Conservation (phyloP, 2,113 vertebrate genomes). For the Fulica atra region DNA sequence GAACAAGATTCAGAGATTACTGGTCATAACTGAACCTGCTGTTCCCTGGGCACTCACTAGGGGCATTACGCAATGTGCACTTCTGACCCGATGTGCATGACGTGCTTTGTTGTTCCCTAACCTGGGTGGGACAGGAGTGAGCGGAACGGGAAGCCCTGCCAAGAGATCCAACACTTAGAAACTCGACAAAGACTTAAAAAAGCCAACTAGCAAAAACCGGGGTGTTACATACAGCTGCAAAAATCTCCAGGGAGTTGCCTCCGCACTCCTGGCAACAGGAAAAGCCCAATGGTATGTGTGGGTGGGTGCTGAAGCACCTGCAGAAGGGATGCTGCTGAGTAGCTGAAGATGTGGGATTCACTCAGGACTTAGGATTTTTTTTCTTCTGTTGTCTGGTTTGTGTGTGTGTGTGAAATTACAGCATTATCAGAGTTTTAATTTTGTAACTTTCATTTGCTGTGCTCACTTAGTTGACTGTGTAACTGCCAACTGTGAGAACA, state of each 20-base stretch:
- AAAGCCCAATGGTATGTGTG: fast-evolving
- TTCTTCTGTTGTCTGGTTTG: neutral
- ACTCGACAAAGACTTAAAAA: neutral
- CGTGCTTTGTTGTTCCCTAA: fast-evolving
- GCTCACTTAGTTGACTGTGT: too few species aligned
- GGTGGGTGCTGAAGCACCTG: neutral
- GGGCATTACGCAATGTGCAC: fast-evolving
- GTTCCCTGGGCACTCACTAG: fast-evolving
- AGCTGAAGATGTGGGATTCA: neutral
- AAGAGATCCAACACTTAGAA: neutral
- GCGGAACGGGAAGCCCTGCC: neutral
- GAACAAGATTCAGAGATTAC: too few species aligned
- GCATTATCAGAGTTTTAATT: neutral
- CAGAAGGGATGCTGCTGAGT: neutral
- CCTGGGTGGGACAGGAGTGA: fast-evolving
- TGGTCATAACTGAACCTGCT: neutral
- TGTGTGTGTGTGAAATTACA: neutral
- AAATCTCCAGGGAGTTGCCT: neutral
- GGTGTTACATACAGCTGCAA: neutral
- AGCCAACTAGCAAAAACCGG: too few species aligned
- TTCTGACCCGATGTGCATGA: fast-evolving
- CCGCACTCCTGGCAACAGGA: too few species aligned
- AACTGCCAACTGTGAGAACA: too few species aligned
- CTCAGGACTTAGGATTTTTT: neutral
- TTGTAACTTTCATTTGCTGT: neutral